Evolutionary conservation across 2,113 vertebrate species (phyloP).

Genomic region (Carassius gibelio): DNA sequence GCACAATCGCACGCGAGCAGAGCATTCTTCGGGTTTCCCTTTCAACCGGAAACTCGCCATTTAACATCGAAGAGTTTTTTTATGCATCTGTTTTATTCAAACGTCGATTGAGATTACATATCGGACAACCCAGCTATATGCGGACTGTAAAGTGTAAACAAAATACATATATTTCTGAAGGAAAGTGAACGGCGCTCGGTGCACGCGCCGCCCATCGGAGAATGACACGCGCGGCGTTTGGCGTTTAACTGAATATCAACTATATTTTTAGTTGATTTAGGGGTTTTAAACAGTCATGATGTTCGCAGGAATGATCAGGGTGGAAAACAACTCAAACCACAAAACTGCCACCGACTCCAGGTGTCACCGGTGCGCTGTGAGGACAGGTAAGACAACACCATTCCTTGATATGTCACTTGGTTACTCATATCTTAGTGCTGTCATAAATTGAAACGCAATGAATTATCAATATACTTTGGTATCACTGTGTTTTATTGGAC

Average conservation of each 20-base stretch:
- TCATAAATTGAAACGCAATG: neutral
- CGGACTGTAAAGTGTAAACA: neutral
- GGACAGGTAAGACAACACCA: constrained; percentile 3
- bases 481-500: neutral
- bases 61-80: neutral
- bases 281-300: constrained; percentile 54
- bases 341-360: neutral
- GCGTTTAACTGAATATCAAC: neutral
- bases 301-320: constrained; percentile 74
- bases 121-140: too few relatives aligned
- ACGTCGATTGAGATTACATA: neutral
- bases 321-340: constrained; percentile 59
- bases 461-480: too few relatives aligned
- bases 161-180: too few relatives aligned
- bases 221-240: neutral
- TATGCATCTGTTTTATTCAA: neutral
- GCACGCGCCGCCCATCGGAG: neutral
- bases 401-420: neutral
- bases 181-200: neutral
- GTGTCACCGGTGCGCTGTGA: neutral
- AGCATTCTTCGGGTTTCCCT: neutral
- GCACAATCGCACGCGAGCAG: neutral
- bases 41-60: constrained; percentile 9
- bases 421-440: neutral
- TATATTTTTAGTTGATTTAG: neutral